A percentile compares a stretch with the other conserved stretches of the same genome.
phyloP scores from a whole-genome alignment of 1,140 invertebrate species.

The Diploscapter pachys region DNA sequence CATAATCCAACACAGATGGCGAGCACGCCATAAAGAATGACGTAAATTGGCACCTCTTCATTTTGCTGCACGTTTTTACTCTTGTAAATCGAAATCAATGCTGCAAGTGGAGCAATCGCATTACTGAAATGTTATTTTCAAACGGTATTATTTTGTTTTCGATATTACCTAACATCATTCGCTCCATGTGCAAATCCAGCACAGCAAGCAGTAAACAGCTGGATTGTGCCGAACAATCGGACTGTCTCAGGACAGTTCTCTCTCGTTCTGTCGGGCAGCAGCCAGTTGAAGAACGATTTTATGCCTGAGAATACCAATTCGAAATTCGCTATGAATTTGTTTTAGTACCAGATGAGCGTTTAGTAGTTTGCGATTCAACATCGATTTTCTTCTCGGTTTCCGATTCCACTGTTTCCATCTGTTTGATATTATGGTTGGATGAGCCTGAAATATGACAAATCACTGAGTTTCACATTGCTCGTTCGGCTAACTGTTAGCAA shows the following conservation, averaged over 20 bases:
- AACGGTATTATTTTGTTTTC: constrained; percentile 2
- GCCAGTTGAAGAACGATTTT: constrained; percentile 7
- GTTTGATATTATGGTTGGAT: too few relatives aligned
- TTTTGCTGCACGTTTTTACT: constrained; percentile 29
- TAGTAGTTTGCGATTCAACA: too few relatives aligned
- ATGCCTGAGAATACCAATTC: constrained; percentile 32
- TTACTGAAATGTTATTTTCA: constrained; percentile 35
- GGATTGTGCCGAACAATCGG: constrained; percentile 60
- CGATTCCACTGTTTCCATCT: too few relatives aligned
- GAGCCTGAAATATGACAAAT: too few relatives aligned
- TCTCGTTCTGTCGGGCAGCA: constrained; percentile 7
- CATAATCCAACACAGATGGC: constrained; percentile 93
- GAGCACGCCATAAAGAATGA: constrained; percentile 81
- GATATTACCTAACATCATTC: constrained; percentile 35
- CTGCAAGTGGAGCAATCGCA: constrained; percentile 44
- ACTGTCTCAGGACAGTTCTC: constrained; percentile 30
- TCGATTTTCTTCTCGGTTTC: too few relatives aligned
- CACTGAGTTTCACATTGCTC: too few relatives aligned
- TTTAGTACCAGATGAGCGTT: too few relatives aligned
- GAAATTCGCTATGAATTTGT: background rate
- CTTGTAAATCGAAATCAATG: constrained; percentile 33
- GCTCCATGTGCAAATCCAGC: constrained; percentile 96
- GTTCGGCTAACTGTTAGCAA: too few relatives aligned
- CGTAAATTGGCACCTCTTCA: constrained; percentile 44
- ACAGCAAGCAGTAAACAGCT: constrained; percentile 85